Conservation (phyloP, 53 echinoderm and acorn worm genomes). For the Paracentrotus lividus region DNA sequence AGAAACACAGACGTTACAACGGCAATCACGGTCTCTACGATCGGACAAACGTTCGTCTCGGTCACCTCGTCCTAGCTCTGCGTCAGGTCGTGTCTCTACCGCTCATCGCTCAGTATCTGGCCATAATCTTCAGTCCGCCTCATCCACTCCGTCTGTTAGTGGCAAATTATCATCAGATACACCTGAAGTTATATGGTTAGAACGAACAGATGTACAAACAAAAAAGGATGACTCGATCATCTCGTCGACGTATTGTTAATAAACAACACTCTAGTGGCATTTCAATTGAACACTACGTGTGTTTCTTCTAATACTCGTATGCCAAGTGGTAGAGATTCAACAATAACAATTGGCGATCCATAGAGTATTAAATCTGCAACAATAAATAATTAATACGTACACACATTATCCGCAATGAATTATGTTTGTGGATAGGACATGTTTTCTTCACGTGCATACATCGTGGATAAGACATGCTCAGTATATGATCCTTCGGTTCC, state of each 20-base stretch:
- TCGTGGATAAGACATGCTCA: conserved; percentile 35
- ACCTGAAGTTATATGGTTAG: conserved; percentile 69
- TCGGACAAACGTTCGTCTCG: neutral
- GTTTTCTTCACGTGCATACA: conserved; percentile 47
- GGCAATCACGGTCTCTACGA: conserved; percentile 45
- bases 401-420: conserved; percentile 12
- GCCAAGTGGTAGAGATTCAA: conserved; percentile 13
- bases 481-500: conserved; percentile 62
- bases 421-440: conserved; percentile 17
- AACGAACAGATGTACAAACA: conserved; percentile 46
- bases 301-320: conserved; percentile 43
- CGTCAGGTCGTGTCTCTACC: conserved; percentile 59
- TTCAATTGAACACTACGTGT: neutral
- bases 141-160: conserved; percentile 64
- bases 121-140: conserved; percentile 67
- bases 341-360: conserved; percentile 58
- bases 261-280: neutral
- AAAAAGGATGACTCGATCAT: conserved; percentile 26
- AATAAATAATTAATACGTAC: conserved; percentile 13
- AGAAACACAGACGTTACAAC: conserved; percentile 48
- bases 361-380: conserved; percentile 59
- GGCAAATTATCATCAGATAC: conserved; percentile 5
- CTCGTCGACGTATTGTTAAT: conserved; percentile 61
- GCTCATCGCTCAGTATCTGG: conserved; percentile 71
- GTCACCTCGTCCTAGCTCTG: conserved; percentile 38